phyloP scores from a whole-genome alignment of 2,797 vertebrate genomes.

The Anolis apletophallus region DNA sequence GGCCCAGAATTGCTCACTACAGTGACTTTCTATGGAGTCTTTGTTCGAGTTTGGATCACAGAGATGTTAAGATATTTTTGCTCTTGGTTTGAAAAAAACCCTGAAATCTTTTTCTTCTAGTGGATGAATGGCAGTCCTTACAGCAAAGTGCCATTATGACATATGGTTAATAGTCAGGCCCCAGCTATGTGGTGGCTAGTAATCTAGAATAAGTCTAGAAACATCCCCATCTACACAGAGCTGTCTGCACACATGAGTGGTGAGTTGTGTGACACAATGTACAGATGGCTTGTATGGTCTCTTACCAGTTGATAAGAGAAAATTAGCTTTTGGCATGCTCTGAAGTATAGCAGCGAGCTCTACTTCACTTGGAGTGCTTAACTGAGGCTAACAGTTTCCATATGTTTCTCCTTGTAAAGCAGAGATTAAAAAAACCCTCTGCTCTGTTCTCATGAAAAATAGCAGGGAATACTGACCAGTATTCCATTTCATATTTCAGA shows the following conservation, averaged over 20 bases:
- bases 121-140: not conserved
- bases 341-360: not conserved
- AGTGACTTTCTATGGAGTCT: not conserved
- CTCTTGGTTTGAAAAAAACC: not conserved
- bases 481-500: not conserved
- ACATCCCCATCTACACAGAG: not conserved
- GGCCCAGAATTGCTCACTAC: too few relatives aligned
- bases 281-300: not conserved
- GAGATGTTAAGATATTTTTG: not conserved
- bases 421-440: too few relatives aligned
- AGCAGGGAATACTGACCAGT: not conserved
- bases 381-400: constrained; percentile 21
- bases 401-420: constrained; percentile 6
- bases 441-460: not conserved
- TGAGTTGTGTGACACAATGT: not conserved
- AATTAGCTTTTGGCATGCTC: constrained; percentile 6
- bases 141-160: not conserved
- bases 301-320: constrained; percentile 14
- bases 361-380: constrained; percentile 5
- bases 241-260: not conserved
- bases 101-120: not conserved
- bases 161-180: not conserved
- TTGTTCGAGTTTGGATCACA: not conserved
- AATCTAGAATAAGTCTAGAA: not conserved
- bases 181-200: not conserved